These are phyloP conservation scores for Sycophila sp. DNA, from an alignment of 1,140 invertebrate genomes.

Conservation along the genomic window DNA sequence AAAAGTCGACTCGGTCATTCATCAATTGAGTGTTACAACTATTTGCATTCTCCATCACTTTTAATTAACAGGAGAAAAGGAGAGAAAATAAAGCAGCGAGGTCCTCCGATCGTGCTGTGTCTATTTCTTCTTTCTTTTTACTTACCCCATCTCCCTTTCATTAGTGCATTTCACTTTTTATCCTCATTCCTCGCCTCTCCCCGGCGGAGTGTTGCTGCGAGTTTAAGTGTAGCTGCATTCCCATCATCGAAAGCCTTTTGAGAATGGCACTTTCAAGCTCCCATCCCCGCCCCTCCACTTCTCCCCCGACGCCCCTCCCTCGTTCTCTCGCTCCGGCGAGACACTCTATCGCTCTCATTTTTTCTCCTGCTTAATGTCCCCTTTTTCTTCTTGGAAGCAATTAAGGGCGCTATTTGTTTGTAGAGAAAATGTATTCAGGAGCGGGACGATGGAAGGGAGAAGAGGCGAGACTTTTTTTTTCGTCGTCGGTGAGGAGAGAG, in stretches of 20 bases:
- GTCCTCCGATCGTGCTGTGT: neutral
- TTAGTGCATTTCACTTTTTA: neutral
- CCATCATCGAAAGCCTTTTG: neutral
- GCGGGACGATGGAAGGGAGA: too few relatives aligned
- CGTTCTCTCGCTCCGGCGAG: neutral
- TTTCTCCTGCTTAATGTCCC: neutral
- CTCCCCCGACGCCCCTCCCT: neutral
- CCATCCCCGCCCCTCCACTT: too few relatives aligned
- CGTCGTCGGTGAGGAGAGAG: neutral
- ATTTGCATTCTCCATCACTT: constrained; percentile 17
- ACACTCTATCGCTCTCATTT: neutral
- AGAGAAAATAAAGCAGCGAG: too few relatives aligned
- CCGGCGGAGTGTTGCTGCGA: neutral
- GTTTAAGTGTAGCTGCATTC: neutral
- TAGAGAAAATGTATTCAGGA: constrained; percentile 12
- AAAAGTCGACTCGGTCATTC: neutral
- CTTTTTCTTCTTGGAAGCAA: constrained; percentile 3
- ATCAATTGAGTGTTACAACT: neutral
- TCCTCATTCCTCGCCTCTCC: neutral
- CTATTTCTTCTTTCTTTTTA: neutral
- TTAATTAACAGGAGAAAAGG: constrained; percentile 23
- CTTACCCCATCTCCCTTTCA: too few relatives aligned
- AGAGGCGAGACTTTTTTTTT: constrained; percentile 5
- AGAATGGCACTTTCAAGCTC: too few relatives aligned
- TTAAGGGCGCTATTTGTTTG: constrained; percentile 23